Evolutionary conservation across 2,113 vertebrate genomes (phyloP).

Genomic region (Poecile atricapillus): DNA sequence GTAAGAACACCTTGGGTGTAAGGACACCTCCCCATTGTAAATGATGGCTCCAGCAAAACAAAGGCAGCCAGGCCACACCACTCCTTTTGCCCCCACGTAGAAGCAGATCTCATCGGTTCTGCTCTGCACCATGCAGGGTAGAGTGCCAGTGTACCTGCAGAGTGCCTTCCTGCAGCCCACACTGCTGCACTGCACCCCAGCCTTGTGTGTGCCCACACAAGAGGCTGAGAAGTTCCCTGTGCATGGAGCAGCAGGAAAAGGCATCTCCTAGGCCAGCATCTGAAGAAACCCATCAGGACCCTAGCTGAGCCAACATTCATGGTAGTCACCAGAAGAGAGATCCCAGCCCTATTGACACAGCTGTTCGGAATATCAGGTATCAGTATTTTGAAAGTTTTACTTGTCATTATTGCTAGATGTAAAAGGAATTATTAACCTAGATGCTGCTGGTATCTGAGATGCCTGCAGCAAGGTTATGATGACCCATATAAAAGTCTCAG

Average conservation of each 20-base stretch:
- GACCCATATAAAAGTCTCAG: background rate
- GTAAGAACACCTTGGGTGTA: background rate
- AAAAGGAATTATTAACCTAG: background rate
- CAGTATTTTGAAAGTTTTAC: background rate
- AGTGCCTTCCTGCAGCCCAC: background rate
- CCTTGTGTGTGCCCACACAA: accelerated
- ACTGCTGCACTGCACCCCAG: background rate
- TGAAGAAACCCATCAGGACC: background rate
- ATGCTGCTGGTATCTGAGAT: background rate
- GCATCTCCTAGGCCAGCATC: background rate
- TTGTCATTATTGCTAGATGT: background rate
- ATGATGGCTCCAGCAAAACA: background rate
- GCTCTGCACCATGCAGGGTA: background rate
- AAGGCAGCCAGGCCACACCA: background rate
- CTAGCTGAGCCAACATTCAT: background rate
- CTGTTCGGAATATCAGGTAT: background rate
- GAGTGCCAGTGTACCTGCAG: too few species aligned
- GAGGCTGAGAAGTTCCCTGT: background rate
- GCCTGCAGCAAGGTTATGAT: background rate
- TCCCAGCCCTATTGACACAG: background rate
- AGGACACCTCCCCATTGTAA: background rate
- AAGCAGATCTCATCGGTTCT: background rate
- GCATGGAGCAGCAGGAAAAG: background rate
- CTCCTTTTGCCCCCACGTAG: background rate
- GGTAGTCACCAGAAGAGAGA: background rate